Conservation (phyloP, 2,797 vertebrate species). For the Stomatorhinus walkeri region DNA sequence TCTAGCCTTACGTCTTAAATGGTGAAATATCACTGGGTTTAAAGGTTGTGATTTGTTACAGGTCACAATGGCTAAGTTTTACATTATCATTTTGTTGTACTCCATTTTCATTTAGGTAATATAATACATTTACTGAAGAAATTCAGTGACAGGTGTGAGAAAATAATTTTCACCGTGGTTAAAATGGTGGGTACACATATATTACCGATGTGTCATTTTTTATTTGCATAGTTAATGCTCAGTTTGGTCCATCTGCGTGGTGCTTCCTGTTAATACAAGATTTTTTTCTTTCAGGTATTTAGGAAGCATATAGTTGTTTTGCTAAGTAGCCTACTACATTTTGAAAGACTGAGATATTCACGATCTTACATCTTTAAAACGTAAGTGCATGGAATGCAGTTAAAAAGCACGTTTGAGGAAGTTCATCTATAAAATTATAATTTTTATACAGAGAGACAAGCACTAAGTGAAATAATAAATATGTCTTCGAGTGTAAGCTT, state of each 20-base stretch:
- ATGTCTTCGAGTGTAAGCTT: neutral
- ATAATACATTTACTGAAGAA: neutral
- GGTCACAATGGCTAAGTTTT: neutral
- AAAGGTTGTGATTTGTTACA: neutral
- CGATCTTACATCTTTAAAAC: neutral
- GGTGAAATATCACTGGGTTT: neutral
- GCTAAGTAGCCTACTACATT: neutral
- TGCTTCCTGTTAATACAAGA: neutral
- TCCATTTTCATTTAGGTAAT: neutral
- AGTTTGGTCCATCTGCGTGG: neutral
- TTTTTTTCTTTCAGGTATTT: neutral
- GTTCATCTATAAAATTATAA: neutral
- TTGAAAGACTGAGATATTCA: neutral
- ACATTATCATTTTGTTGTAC: neutral
- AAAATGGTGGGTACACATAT: neutral
- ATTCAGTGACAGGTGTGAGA: neutral
- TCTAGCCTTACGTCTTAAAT: neutral
- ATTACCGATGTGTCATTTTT: neutral
- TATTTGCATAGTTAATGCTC: neutral
- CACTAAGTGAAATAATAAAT: neutral
- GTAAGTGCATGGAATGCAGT: neutral
- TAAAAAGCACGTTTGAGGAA: neutral
- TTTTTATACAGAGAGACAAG: neutral
- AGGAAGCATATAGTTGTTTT: neutral
- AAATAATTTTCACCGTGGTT: neutral